Evolutionary conservation across 2,888 invertebrate species (phyloP), one percentile per base, ranked within the genome.

Genomic region (Coenonympha arcania): DNA sequence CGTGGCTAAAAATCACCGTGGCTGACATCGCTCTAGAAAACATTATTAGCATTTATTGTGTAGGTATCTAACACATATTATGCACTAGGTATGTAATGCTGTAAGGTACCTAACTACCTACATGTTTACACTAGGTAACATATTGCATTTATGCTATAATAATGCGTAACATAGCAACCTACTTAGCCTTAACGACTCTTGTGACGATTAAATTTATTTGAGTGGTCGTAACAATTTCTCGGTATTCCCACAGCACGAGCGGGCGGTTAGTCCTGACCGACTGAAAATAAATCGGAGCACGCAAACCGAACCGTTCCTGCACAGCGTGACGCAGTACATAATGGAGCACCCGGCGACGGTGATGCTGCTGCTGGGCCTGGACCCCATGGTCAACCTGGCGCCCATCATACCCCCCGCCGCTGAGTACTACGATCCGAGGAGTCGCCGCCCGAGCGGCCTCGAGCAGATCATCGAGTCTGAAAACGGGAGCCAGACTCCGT

Each of bases 291-390:
- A 80, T 56, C 70, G 78, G 28, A 68, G 82, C 68, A 90, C 90
- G 8, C 92, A 92, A 75, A 92, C 92, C 2, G 90, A 91, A 56
- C 86, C 88, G 58, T 87, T 88, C 56, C 81, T 88, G 6, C 89
- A 90, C 60, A 72, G 87, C 48, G 83, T 92, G 41, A 89, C 90
- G 34, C 86, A 88, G 50, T 92, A 90, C 73, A 90, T 94, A 33
- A 78, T 90, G 66, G 89, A 91, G 56, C 92, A 94, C 78, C 92
- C 93, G 0, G 90, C 90, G 2, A 88, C 90, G 16, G 92, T 93
- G 13, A 87, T 94, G 73, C 88, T 90, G 30, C 88, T 93, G 28
- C 82, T 94, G 37, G 93, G 93, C 6, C 84, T 94, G 49, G 92
- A 93, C 62, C 89, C 93, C 2, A 81, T 83, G 74, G 87, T 75